Conservation (phyloP, 2,888 invertebrate genomes). For the Microctonus aethiopoides region DNA sequence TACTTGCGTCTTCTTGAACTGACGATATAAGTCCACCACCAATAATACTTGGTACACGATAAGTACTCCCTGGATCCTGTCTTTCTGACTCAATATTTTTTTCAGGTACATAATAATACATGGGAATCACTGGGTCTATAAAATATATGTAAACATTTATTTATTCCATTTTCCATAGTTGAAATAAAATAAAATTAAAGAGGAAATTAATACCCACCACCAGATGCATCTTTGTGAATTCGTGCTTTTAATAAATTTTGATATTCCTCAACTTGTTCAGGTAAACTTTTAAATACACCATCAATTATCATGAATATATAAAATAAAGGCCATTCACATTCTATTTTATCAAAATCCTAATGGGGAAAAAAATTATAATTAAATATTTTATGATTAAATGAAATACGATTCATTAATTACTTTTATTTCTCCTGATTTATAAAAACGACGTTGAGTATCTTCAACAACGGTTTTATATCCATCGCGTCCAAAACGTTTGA, state of each 20-base stretch:
- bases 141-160: constrained; percentile 39
- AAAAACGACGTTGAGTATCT: constrained; percentile 82
- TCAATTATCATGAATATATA: constrained; percentile 96
- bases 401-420: constrained; percentile 53
- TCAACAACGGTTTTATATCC: constrained; percentile 92
- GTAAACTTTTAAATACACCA: constrained; percentile 87
- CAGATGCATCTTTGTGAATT: constrained; percentile 83
- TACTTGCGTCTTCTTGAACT: constrained; percentile 41
- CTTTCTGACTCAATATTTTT: constrained; percentile 80
- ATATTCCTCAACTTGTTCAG: constrained; percentile 93
- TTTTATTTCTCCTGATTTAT: constrained; percentile 91
- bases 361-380: constrained; percentile 19
- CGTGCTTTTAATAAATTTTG: constrained; percentile 85
- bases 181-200: constrained; percentile 9
- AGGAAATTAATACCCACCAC: constrained; percentile 70
- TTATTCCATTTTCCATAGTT: not conserved
- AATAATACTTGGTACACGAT: constrained; percentile 74
- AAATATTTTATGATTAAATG: not conserved
- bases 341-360: constrained; percentile 91
- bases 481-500: constrained; percentile 94
- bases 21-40: constrained; percentile 65
- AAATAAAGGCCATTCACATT: constrained; percentile 98
- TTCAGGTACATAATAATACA: constrained; percentile 89
- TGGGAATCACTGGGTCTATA: constrained; percentile 91
- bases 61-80: constrained; percentile 76